phyloP scores from a whole-genome alignment of 2,797 vertebrate genomes.

The Rhynchonycteris naso region DNA sequence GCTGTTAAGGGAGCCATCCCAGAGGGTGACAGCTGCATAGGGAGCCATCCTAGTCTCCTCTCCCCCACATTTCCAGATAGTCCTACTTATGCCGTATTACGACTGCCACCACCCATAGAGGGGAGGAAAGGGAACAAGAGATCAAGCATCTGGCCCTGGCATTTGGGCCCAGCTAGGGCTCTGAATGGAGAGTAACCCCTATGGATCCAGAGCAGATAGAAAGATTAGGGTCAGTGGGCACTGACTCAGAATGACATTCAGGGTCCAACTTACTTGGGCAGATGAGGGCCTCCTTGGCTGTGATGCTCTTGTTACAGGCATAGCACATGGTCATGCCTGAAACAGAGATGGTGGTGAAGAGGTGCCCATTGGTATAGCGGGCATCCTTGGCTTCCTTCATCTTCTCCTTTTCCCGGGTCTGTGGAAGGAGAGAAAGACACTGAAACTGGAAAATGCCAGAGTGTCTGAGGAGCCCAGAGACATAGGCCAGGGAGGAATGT shows the following conservation, averaged over 20 bases:
- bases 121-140: not conserved
- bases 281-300: constrained; percentile 95
- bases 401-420: constrained; percentile 95
- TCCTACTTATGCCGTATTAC: not conserved
- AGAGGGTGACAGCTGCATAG: constrained; percentile 70
- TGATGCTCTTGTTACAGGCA: constrained; percentile 96
- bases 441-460: not conserved
- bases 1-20: constrained; percentile 65
- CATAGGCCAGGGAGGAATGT: not conserved
- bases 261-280: constrained; percentile 91
- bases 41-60: not conserved
- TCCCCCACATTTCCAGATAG: not conserved
- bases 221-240: not conserved
- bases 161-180: not conserved
- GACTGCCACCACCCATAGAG: not conserved
- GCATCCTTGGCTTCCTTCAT: constrained; percentile 92
- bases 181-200: not conserved
- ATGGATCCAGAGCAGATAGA: not conserved
- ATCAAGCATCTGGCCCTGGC: not conserved
- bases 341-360: constrained; percentile 95
- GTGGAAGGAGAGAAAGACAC: constrained; percentile 50
- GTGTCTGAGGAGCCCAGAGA: not conserved
- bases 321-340: constrained; percentile 95
- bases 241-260: not conserved
- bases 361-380: constrained; percentile 92